phyloP scores from a whole-genome alignment of 2,888 invertebrate genomes.

The Amphipoea lucens region DNA sequence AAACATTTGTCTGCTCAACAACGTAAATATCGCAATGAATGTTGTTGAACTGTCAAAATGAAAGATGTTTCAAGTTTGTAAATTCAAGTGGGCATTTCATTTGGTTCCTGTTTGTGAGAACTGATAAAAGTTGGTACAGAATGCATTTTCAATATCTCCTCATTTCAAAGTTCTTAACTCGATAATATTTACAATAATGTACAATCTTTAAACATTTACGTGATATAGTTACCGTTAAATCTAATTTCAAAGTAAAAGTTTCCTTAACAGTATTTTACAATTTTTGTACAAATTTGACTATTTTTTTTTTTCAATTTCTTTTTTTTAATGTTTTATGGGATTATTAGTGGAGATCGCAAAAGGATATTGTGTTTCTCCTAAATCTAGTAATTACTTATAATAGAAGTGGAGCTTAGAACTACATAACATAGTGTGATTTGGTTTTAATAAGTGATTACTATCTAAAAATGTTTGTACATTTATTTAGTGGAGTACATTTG shows the following conservation, averaged over 20 bases:
- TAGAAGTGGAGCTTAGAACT: slow-evolving; percentile 52
- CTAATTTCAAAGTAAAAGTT: slow-evolving; percentile 7
- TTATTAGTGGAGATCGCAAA: slow-evolving; percentile 26
- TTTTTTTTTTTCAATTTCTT: background rate
- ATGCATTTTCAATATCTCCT: slow-evolving; percentile 24
- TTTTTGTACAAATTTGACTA: background rate
- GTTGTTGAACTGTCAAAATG: too few relatives aligned
- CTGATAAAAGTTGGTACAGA: background rate
- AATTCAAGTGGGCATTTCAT: background rate
- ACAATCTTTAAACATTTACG: slow-evolving; percentile 38
- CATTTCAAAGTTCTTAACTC: slow-evolving; percentile 46
- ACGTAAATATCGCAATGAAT: too few relatives aligned
- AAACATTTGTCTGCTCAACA: too few relatives aligned
- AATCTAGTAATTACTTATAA: slow-evolving; percentile 29
- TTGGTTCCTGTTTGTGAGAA: background rate
- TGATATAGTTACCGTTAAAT: slow-evolving; percentile 18
- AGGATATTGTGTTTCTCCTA: slow-evolving; percentile 29
- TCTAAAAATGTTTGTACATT: slow-evolving; percentile 51
- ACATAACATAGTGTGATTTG: slow-evolving; percentile 64
- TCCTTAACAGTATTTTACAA: background rate
- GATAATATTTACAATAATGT: slow-evolving; percentile 65
- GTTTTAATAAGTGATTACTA: slow-evolving; percentile 53
- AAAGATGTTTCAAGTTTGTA: background rate
- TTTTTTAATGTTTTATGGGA: background rate
- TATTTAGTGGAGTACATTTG: slow-evolving; percentile 47